Evolutionary conservation across 1,140 invertebrate genomes (phyloP), one percentile per base, ranked within the genome.

Genomic region (Panonychus citri): DNA sequence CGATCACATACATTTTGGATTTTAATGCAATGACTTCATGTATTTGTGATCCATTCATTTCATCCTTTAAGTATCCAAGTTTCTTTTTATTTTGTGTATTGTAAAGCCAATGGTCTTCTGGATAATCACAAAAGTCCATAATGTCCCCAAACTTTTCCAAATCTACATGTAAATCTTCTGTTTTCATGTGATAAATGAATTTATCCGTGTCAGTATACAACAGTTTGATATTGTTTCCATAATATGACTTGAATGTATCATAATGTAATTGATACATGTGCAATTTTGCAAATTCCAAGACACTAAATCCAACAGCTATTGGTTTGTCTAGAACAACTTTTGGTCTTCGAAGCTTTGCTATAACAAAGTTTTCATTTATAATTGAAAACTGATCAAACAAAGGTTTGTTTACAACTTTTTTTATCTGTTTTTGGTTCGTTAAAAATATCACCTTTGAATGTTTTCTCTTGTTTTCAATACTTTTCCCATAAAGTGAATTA

Each of bases 31-130:
- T 55, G 65, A 67, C 74, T 62, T 68, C 64, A 15, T 42, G 58
- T 46, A 73, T 65, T 42, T 67, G 62, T 55, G 55, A 56, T 12
- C 68, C 68, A 58, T 65, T 66, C 26, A 63, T 63, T 63, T 75
- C 73, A 66, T 74, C 71, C 64, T 73, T 75, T 60, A 74, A 69
- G 63, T 71, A 68, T 12, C 72, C 71, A 3, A 71, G 26, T 5
- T 71, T 66, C 59, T 75, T 75, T 62, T 71, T 73, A 60, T 74
- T 73, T 43, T 67, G 12, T 48, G 61, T 10, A 64, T 24, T 17
- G n/a, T 46, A 46, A 56, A 60, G 26, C 0, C 13, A 56, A 58
- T 59, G 42, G 13, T 60, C 43, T 60, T 64, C 40, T 50, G 25
- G n/a, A 59, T 64, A 64, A 57, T 64, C 51, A 42, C 43, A 64